Evolutionary conservation across 2,888 invertebrate genomes (phyloP).

Genomic region (Kryphioiulus occultus): DNA sequence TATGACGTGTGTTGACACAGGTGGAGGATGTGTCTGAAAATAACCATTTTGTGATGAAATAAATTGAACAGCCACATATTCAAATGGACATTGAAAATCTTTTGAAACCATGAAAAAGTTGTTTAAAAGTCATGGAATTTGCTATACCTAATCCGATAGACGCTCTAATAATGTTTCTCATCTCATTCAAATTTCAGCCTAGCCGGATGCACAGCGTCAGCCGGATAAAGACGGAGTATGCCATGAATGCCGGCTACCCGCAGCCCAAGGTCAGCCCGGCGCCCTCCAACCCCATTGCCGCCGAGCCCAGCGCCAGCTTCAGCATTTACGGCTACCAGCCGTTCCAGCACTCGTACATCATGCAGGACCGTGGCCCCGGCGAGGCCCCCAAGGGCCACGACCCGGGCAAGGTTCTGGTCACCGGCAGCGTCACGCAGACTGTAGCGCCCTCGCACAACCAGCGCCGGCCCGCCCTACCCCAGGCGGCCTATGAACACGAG

Average conservation of each 20-base stretch:
- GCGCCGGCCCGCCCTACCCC: slow-evolving; percentile 40
- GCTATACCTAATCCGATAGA: too few species aligned
- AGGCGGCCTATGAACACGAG: neutral
- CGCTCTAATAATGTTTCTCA: neutral
- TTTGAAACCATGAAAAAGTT: too few species aligned
- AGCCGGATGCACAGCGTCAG: neutral
- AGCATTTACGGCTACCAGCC: slow-evolving; percentile 63
- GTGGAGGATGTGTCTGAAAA: too few species aligned
- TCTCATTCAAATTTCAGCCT: neutral
- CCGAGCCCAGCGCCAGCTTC: neutral
- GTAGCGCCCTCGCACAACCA: slow-evolving; percentile 41
- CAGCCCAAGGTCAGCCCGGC: neutral
- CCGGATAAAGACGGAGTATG: slow-evolving; percentile 29
- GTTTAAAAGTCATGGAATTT: too few species aligned
- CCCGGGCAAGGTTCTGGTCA: slow-evolving; percentile 44
- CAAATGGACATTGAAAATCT: too few species aligned
- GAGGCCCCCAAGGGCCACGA: slow-evolving; percentile 37
- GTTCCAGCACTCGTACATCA: slow-evolving; percentile 61
- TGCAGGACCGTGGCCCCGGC: slow-evolving; percentile 55
- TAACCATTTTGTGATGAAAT: too few species aligned
- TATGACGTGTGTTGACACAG: too few species aligned
- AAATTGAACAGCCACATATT: too few species aligned
- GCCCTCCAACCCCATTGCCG: too few species aligned
- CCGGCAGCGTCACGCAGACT: slow-evolving; percentile 44
- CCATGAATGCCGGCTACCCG: neutral